A percentile compares a stretch with the other conserved stretches of the same genome.
Evolutionary conservation across 2,797 vertebrate genomes (phyloP).

Genomic region (Esox masquinongy): DNA sequence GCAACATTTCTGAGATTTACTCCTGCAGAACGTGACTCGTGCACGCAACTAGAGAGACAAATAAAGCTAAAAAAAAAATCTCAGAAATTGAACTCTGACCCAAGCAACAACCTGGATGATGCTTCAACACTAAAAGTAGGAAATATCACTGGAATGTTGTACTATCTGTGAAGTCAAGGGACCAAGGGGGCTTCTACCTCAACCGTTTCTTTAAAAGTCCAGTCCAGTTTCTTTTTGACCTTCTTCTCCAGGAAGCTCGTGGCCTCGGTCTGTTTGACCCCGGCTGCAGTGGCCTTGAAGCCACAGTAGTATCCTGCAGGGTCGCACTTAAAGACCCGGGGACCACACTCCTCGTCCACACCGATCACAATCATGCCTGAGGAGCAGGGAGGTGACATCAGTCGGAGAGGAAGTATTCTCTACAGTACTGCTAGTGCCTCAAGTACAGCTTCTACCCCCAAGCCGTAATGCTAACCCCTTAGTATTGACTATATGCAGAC

Average conservation of each 20-base stretch:
- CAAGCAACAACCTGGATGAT: neutral
- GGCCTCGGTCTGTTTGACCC: conserved; percentile 87
- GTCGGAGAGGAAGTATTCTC: neutral
- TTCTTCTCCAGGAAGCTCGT: conserved; percentile 92
- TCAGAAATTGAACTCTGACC: neutral
- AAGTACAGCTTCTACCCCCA: too few species aligned
- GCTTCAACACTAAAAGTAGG: too few species aligned
- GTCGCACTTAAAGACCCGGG: conserved; percentile 89
- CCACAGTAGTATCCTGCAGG: conserved; percentile 88
- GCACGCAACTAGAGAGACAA: neutral
- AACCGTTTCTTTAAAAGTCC: conserved; percentile 86
- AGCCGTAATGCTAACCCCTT: too few species aligned
- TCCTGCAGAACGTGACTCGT: too few species aligned
- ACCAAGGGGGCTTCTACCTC: conserved; percentile 72
- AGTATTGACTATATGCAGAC: too few species aligned
- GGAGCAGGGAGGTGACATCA: neutral
- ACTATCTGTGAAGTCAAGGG: neutral
- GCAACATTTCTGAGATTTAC: too few species aligned
- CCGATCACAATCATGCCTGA: conserved; percentile 88
- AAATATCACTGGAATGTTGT: neutral
- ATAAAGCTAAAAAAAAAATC: neutral
- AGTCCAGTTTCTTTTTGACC: conserved; percentile 90
- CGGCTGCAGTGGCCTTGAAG: conserved; percentile 87
- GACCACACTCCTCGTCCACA: conserved; percentile 83
- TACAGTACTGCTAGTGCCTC: too few species aligned